Conservation (phyloP, 1,140 invertebrate species). For the Gerris buenoi region DNA sequence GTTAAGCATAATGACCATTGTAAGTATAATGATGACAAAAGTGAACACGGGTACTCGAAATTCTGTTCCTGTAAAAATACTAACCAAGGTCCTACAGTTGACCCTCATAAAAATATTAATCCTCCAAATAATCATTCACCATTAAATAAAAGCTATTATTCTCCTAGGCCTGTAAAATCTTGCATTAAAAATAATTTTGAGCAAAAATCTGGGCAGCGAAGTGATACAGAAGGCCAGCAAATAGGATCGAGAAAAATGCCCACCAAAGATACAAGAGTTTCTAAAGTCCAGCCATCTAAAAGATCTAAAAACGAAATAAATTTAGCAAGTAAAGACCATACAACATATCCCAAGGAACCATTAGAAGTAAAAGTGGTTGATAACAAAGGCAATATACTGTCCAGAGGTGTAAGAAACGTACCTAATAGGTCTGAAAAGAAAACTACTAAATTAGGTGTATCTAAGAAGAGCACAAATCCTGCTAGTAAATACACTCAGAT, state of each 20-base stretch:
- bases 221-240: slow-evolving; percentile 1
- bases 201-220: no score
- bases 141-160: slow-evolving; percentile 1
- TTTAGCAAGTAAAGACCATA: slow-evolving; percentile 6
- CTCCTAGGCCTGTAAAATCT: background rate
- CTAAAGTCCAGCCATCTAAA: background rate
- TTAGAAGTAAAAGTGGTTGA: background rate
- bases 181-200: slow-evolving; percentile 2
- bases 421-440: slow-evolving; percentile 6
- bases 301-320: background rate
- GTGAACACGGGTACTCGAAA: background rate
- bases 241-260: slow-evolving; percentile 5
- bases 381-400: background rate
- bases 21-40: background rate
- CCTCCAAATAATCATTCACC: slow-evolving; percentile 2
- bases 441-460: background rate
- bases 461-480: background rate
- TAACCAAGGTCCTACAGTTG: background rate
- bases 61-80: background rate
- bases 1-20: background rate
- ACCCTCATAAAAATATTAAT: background rate
- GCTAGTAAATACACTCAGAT: slow-evolving; percentile 11
- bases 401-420: background rate
- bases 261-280: background rate
- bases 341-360: slow-evolving; percentile 1